These are phyloP conservation scores for Dasysyrphus tricinctus DNA, from an alignment of 2,888 invertebrate genomes.

Conservation along the genomic window DNA sequence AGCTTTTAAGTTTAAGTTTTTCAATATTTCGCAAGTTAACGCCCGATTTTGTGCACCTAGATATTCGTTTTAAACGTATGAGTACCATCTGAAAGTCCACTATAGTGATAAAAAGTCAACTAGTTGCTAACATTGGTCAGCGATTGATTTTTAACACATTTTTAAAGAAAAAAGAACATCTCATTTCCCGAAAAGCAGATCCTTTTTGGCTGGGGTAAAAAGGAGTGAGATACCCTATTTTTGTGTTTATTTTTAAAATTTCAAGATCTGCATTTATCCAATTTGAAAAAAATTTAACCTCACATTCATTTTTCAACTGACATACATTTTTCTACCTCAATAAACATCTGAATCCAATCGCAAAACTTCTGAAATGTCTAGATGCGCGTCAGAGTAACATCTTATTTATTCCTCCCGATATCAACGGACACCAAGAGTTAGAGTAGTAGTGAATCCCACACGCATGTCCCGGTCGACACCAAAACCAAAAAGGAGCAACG, in stretches of 20 bases:
- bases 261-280: not conserved
- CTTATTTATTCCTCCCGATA: slow-evolving; percentile 70
- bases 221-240: too few relatives aligned
- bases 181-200: too few relatives aligned
- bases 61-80: too few relatives aligned
- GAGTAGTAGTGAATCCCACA: slow-evolving; percentile 59
- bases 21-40: too few relatives aligned
- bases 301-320: slow-evolving; percentile 46
- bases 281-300: not conserved
- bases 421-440: slow-evolving; percentile 11
- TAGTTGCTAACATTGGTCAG: too few relatives aligned
- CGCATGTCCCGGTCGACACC: slow-evolving; percentile 4
- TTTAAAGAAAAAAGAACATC: too few relatives aligned
- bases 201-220: too few relatives aligned
- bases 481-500: slow-evolving; percentile 4
- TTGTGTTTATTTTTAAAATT: not conserved
- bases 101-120: too few relatives aligned
- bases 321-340: slow-evolving; percentile 59
- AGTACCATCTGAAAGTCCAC: too few relatives aligned
- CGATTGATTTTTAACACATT: too few relatives aligned
- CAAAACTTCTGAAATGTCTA: slow-evolving; percentile 70
- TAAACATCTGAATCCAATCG: slow-evolving; percentile 71
- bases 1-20: too few relatives aligned
- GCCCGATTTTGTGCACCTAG: too few relatives aligned
- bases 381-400: slow-evolving; percentile 65